Conservation (phyloP, 2,797 vertebrate genomes). For the Pseudopleuronectes americanus region DNA sequence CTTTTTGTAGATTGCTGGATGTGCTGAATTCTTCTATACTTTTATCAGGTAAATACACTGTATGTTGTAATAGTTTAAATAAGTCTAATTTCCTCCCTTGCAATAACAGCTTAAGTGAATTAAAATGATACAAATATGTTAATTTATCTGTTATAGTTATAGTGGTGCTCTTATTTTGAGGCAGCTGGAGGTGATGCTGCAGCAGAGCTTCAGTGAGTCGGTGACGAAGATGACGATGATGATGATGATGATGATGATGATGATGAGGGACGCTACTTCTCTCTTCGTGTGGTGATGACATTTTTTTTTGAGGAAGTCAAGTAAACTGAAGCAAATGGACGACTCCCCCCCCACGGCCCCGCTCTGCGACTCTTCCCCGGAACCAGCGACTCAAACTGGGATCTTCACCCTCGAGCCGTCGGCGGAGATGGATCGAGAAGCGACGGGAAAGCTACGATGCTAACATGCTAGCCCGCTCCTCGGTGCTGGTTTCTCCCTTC, state of each 20-base stretch:
- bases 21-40: no score
- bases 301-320: conserved; percentile 59
- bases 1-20: no score
- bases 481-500: conserved; percentile 23
- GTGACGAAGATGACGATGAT: conserved; percentile 25
- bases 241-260: conserved; percentile 1
- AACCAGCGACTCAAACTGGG: background rate
- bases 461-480: conserved; percentile 65
- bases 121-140: no score
- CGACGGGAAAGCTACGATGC: conserved; percentile 39
- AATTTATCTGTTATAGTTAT: background rate
- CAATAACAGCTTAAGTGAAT: no score
- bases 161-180: background rate
- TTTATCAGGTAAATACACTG: no score
- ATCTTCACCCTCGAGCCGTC: conserved; percentile 2
- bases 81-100: no score
- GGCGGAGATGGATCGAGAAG: conserved; percentile 29
- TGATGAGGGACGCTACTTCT: conserved; percentile 30
- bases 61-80: no score
- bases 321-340: conserved; percentile 46
- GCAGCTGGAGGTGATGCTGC: conserved; percentile 23
- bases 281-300: conserved; percentile 46
- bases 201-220: conserved; percentile 3
- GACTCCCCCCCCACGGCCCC: background rate
- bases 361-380: background rate